A percentile compares a stretch with the other conserved stretches of the same genome.
Conservation (phyloP, 2,888 invertebrate genomes). For the Iphiclides podalirius region DNA sequence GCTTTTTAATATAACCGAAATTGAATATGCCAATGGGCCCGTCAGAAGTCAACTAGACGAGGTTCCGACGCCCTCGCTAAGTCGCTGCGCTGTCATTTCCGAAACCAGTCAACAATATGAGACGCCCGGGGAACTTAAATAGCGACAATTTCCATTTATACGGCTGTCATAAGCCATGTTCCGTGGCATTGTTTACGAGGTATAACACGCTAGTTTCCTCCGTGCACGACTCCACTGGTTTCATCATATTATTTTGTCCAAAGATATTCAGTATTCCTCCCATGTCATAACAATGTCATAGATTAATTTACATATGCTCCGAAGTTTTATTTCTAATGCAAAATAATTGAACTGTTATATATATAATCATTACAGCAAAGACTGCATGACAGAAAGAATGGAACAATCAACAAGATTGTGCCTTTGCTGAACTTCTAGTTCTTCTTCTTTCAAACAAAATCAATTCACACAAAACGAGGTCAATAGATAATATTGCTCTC, state of each 20-base stretch:
- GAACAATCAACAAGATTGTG: no score
- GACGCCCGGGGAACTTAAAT: slow-evolving; percentile 54
- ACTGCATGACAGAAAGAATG: no score
- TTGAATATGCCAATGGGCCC: slow-evolving; percentile 12
- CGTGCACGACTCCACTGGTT: slow-evolving; percentile 19
- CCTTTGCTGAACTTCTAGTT: no score
- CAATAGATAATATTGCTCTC: slow-evolving; percentile 1
- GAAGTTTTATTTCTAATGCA: no score
- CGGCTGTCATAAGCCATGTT: slow-evolving; percentile 58
- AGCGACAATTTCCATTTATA: slow-evolving; percentile 71
- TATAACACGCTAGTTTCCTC: slow-evolving; percentile 33
- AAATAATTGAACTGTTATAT: no score
- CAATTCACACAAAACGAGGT: no score
- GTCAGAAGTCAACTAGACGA: slow-evolving; percentile 27
- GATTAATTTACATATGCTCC: no score
- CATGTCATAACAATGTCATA: no score
- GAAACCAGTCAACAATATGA: slow-evolving; percentile 48
- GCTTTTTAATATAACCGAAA: slow-evolving; percentile 26
- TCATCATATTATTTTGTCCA: slow-evolving; percentile 20
- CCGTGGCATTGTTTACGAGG: slow-evolving; percentile 49
- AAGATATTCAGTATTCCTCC: slow-evolving; percentile 9
- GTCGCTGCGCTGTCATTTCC: slow-evolving; percentile 48
- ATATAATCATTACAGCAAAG: no score
- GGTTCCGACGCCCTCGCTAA: slow-evolving; percentile 13
- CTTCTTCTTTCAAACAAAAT: no score